phyloP scores from a whole-genome alignment of 2,797 vertebrate genomes.

The Leucoraja ocellata region DNA sequence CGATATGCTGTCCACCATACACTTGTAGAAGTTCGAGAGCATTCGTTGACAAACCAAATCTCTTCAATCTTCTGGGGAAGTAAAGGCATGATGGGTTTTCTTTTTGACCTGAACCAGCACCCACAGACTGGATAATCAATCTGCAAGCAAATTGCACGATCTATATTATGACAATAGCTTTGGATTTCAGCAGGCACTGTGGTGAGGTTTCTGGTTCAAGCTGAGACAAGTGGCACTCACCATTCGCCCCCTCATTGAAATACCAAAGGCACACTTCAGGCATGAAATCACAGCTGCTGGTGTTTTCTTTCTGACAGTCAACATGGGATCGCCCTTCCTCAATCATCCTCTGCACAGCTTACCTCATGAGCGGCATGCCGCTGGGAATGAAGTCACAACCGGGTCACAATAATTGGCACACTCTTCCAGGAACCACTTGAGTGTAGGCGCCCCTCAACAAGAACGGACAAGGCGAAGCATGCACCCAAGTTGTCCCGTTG shows the following conservation, averaged over 20 bases:
- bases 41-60: too few relatives aligned
- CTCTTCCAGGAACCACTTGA: conserved; percentile 15
- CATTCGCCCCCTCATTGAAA: not conserved
- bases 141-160: not conserved
- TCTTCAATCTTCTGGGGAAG: too few relatives aligned
- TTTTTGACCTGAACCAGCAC: too few relatives aligned
- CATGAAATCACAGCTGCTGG: not conserved
- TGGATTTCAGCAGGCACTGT: not conserved
- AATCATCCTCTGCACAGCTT: not conserved
- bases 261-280: conserved; percentile 9
- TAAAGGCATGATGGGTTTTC: too few relatives aligned
- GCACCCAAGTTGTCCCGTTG: conserved; percentile 48
- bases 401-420: conserved; percentile 7
- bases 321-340: too few relatives aligned
- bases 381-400: conserved; percentile 18
- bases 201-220: not conserved
- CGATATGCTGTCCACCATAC: too few relatives aligned
- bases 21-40: too few relatives aligned
- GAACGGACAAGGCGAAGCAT: conserved; percentile 55
- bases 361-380: not conserved
- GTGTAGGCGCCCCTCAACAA: conserved; percentile 50
- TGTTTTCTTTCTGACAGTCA: conserved; percentile 19
- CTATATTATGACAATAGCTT: too few relatives aligned
- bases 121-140: not conserved
- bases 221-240: conserved; percentile 12